Evolutionary conservation across 1,140 invertebrate genomes (phyloP).

Genomic region (Drosophila hydei): DNA sequence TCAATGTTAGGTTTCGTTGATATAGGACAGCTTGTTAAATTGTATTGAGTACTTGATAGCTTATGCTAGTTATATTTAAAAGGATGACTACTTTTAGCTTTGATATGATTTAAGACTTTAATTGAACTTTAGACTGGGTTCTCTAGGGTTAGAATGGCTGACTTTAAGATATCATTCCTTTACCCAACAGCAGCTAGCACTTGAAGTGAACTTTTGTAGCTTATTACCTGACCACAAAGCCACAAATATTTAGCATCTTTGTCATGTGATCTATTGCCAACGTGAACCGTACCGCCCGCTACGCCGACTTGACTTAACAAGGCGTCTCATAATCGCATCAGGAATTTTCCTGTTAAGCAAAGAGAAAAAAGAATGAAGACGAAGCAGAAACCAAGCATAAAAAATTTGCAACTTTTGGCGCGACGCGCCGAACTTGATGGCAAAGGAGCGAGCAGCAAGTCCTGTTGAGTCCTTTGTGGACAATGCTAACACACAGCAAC

Average conservation of each 20-base stretch:
- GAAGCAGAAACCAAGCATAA: conserved; percentile 26
- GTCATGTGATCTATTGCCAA: conserved; percentile 39
- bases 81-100: background rate
- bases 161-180: too few species aligned
- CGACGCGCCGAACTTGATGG: conserved; percentile 39
- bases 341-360: conserved; percentile 72
- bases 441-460: conserved; percentile 29
- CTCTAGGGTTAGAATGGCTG: too few species aligned
- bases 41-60: too few species aligned
- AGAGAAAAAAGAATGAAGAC: conserved; percentile 26
- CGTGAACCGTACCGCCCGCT: conserved; percentile 8
- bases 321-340: conserved; percentile 79
- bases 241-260: conserved; percentile 59
- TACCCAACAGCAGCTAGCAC: too few species aligned
- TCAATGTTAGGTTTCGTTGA: background rate
- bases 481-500: conserved; percentile 50
- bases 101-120: too few species aligned
- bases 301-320: conserved; percentile 68
- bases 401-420: conserved; percentile 72
- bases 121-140: too few species aligned
- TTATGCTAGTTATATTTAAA: too few species aligned
- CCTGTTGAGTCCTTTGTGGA: conserved; percentile 63
- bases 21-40: background rate
- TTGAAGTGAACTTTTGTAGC: background rate
- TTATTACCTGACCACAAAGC: conserved; percentile 51